Evolutionary conservation across 2,113 vertebrate species (phyloP), one percentile per base, ranked within the genome.

Genomic region (Microcebus lehilahytsara): DNA sequence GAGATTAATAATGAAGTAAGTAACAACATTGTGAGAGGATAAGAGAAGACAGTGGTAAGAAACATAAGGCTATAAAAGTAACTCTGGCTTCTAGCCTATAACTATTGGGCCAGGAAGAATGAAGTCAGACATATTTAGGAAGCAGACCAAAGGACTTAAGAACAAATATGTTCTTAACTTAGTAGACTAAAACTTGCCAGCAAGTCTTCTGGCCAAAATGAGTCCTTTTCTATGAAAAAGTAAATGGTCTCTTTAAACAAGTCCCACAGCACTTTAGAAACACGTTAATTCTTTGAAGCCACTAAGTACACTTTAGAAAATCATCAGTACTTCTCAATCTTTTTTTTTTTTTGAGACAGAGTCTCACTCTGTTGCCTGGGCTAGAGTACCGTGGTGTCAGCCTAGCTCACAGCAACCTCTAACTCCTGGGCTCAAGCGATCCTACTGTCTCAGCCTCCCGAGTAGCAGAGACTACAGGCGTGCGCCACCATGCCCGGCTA

Each of bases 81-180:
- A 96, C 23, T 95, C 66, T 88, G 95, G 81, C 96, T 97, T 95
- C 72, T 85, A 86, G 67, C n/a, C 83, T 95, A 71, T 23, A 96
- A 66, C n/a, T 91, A n/a, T 12, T 49, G 42, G 84, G 69, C 77
- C 96, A 96, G 75, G 20, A 94, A 97, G 71, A 96, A 95, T 75
- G 58, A 96, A 96, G 74, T 96, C 87, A 95, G 79, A 96, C 81
- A 94, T 94, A 95, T 49, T 94, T 74, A 97, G 67, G 77, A 95
- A 49, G 40, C n/a, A 80, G 58, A 97, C 32, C 77, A 95, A 92
- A 97, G 77, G 77, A 78, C 58, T 17, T 40, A 96, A 87, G 93
- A 94, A 96, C 90, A 96, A 95, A 37, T 71, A 92, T 19, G 22
- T 83, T 96, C 84, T 67, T 94, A 95, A 96, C 51, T 97, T 86